These are phyloP conservation scores for Xiphophorus maculatus DNA, from an alignment of 2,113 vertebrate species.

Conservation along the genomic window DNA sequence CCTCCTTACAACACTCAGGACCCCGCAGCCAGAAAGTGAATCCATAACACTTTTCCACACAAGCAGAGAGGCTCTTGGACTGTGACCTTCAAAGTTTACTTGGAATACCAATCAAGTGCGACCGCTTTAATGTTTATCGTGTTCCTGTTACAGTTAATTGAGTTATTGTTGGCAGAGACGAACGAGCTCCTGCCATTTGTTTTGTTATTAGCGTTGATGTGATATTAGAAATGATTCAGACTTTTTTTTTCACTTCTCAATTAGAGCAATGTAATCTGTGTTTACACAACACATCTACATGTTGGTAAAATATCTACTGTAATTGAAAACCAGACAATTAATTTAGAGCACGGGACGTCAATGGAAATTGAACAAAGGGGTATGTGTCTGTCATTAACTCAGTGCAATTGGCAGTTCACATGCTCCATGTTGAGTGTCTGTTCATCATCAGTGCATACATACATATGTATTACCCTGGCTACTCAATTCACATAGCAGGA, in stretches of 20 bases:
- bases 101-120: constrained; percentile 40
- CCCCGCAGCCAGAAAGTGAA: constrained; percentile 42
- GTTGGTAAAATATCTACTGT: constrained; percentile 58
- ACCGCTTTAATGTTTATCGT: constrained; percentile 33
- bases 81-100: constrained; percentile 69
- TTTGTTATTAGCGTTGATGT: constrained; percentile 54
- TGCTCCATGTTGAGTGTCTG: constrained; percentile 60
- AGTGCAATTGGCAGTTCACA: constrained; percentile 72
- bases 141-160: constrained; percentile 55
- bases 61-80: constrained; percentile 34
- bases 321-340: constrained; percentile 69
- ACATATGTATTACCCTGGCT: constrained; percentile 62
- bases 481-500: constrained; percentile 53
- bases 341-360: constrained; percentile 65
- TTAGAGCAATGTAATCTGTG: constrained; percentile 67
- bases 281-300: constrained; percentile 61
- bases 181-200: constrained; percentile 48
- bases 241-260: constrained; percentile 62
- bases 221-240: constrained; percentile 58
- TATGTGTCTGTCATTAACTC: constrained; percentile 75
- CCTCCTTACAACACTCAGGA: constrained; percentile 36
- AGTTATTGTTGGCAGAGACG: constrained; percentile 55
- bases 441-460: constrained; percentile 61
- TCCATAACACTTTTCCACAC: constrained; percentile 54
- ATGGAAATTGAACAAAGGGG: constrained; percentile 71